A percentile compares a stretch with the other conserved stretches of the same genome.
Conservation (phyloP, 2,888 invertebrate genomes). For the Eupelmus urozonus region DNA sequence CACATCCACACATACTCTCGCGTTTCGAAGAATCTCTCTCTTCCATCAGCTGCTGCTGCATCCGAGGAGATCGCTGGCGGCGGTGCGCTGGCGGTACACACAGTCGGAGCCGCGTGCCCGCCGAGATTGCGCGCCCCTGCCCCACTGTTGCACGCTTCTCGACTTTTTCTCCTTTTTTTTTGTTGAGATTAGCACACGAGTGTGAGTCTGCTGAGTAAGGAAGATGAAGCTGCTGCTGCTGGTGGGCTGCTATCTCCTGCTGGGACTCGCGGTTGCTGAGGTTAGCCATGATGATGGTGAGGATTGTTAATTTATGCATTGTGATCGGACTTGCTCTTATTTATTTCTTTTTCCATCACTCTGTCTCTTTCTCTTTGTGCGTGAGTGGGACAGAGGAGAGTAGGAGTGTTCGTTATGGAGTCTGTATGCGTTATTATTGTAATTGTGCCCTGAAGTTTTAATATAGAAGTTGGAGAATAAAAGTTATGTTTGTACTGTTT, state of each 20-base stretch:
- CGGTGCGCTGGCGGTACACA: not conserved
- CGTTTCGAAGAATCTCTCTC: not conserved
- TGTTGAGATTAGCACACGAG: too few relatives aligned
- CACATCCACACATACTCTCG: not conserved
- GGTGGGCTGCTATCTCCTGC: not conserved
- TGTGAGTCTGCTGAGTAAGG: too few relatives aligned
- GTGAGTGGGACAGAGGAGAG: too few relatives aligned
- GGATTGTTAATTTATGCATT: not conserved
- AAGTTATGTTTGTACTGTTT: too few relatives aligned
- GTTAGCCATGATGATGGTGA: not conserved
- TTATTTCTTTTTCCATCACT: not conserved
- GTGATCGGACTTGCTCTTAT: too few relatives aligned
- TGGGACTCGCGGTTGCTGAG: not conserved
- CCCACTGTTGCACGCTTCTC: not conserved
- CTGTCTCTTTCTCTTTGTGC: not conserved
- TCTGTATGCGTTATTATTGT: too few relatives aligned
- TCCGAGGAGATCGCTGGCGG: not conserved
- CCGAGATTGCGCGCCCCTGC: constrained; percentile 21
- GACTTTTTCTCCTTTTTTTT: too few relatives aligned
- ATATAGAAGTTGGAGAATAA: too few relatives aligned
- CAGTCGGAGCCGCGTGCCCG: constrained; percentile 50
- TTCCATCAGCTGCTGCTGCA: not conserved
- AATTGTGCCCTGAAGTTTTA: too few relatives aligned
- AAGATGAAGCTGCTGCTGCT: not conserved
- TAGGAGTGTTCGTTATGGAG: too few relatives aligned